Evolutionary conservation across 2,888 invertebrate species (phyloP).

Genomic region (Spisula subtruncata): DNA sequence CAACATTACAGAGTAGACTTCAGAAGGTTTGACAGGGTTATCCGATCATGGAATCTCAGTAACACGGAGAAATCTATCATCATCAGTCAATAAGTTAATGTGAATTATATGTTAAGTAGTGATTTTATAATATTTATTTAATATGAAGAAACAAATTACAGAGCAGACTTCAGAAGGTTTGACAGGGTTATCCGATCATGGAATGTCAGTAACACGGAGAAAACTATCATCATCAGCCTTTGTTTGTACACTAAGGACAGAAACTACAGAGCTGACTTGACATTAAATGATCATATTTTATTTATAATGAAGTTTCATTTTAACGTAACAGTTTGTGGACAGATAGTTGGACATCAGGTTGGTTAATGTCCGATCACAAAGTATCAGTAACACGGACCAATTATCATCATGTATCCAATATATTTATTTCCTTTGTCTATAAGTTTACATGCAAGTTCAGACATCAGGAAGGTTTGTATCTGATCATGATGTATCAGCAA

Average conservation of each 20-base stretch:
- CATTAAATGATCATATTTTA: too few species aligned
- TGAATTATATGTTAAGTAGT: too few species aligned
- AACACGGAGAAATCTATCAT: constrained; percentile 76
- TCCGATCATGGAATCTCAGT: constrained; percentile 68
- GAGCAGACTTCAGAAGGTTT: background rate
- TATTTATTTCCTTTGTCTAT: too few species aligned
- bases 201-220: constrained; percentile 77
- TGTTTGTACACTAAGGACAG: too few species aligned
- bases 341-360: constrained; percentile 47
- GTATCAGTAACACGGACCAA: constrained; percentile 78
- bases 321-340: too few species aligned
- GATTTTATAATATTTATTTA: too few species aligned
- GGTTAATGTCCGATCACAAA: constrained; percentile 66
- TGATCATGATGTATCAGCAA: constrained; percentile 72
- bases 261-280: too few species aligned
- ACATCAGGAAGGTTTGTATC: constrained; percentile 22
- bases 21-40: background rate
- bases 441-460: background rate
- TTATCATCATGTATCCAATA: constrained; percentile 52
- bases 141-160: too few species aligned
- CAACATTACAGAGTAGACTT: background rate
- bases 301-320: too few species aligned
- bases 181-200: constrained; percentile 55
- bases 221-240: too few species aligned
- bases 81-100: constrained; percentile 32